Conservation (phyloP, 2,888 invertebrate genomes). For the Thecocarcelia acutangulata region DNA sequence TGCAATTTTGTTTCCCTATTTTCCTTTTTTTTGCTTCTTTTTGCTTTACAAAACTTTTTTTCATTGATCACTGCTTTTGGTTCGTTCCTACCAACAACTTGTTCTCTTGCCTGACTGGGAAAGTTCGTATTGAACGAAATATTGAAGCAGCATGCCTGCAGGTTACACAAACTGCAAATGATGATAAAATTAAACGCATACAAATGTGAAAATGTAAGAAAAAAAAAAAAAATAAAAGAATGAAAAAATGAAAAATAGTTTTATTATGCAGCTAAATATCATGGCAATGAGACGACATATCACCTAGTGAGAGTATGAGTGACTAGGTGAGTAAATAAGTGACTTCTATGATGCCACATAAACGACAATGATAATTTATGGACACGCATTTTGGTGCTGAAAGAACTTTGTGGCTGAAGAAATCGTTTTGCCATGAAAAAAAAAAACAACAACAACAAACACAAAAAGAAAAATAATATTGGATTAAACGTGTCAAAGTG, state of each 20-base stretch:
- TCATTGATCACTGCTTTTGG: slow-evolving; percentile 23
- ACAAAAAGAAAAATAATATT: slow-evolving; percentile 35
- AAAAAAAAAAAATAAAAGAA: too few species aligned
- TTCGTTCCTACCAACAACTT: background rate
- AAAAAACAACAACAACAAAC: background rate
- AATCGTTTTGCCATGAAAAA: background rate
- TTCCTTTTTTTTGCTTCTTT: slow-evolving; percentile 10
- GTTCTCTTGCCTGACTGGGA: background rate
- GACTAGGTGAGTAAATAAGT: slow-evolving; percentile 69
- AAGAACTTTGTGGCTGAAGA: slow-evolving; percentile 34
- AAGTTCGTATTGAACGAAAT: slow-evolving; percentile 38
- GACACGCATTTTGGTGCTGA: slow-evolving; percentile 68
- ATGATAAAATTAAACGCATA: slow-evolving; percentile 43
- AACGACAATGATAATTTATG: slow-evolving; percentile 68
- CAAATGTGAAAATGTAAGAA: background rate
- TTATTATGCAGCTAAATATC: slow-evolving; percentile 59
- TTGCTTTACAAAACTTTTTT: slow-evolving; percentile 32
- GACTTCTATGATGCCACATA: slow-evolving; percentile 64
- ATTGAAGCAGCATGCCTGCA: slow-evolving; percentile 58
- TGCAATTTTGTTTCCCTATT: slow-evolving; percentile 61
- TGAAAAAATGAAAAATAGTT: slow-evolving; percentile 48
- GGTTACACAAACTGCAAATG: slow-evolving; percentile 39
- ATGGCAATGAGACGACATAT: slow-evolving; percentile 69
- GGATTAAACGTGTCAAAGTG: slow-evolving; percentile 54
- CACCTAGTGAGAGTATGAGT: slow-evolving; percentile 68